Evolutionary conservation across 2,888 invertebrate species (phyloP).

Genomic region (Coecobrya sp.): DNA sequence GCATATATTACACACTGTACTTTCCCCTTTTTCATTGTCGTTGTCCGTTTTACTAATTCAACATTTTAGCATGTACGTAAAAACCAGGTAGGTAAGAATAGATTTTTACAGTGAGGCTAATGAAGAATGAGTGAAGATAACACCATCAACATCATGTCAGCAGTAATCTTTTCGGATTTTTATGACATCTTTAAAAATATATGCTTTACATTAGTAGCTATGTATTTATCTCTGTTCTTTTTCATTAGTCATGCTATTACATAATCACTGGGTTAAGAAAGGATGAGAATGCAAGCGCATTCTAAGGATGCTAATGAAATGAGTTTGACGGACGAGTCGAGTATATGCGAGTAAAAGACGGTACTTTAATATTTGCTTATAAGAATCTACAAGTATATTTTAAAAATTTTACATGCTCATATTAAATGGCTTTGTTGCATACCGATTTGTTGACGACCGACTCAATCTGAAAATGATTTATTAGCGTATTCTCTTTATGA

Average conservation of each 20-base stretch:
- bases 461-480: constrained; percentile 65
- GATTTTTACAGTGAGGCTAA: constrained; percentile 44
- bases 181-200: constrained; percentile 56
- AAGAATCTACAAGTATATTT: background rate
- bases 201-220: background rate
- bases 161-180: constrained; percentile 62
- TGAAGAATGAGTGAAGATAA: constrained; percentile 51
- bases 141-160: constrained; percentile 20
- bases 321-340: background rate
- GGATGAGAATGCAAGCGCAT: background rate
- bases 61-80: background rate
- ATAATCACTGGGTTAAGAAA: constrained; percentile 12
- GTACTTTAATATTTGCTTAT: background rate
- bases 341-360: too few species aligned
- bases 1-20: constrained; percentile 5
- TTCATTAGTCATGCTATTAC: constrained; percentile 16
- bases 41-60: background rate
- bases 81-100: background rate
- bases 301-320: background rate
- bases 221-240: background rate
- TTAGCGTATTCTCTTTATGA: constrained; percentile 1
- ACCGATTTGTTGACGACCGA: background rate
- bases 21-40: constrained; percentile 50
- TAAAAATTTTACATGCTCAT: background rate
- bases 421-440: background rate